These are phyloP conservation scores for Poeciliopsis turrubarensis DNA, from an alignment of 2,113 vertebrate species.

Conservation along the genomic window DNA sequence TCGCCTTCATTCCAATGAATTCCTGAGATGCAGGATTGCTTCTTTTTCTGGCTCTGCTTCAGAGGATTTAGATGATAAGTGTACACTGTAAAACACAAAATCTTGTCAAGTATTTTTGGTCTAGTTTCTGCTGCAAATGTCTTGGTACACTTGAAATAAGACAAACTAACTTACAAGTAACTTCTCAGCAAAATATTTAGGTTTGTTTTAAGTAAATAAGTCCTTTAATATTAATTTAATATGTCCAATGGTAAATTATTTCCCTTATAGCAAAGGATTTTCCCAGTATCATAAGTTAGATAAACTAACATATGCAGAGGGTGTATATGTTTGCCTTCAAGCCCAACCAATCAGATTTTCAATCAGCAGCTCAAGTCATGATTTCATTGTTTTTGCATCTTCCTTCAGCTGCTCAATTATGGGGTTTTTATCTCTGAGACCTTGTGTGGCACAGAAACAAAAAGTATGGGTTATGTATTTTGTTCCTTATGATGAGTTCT, in stretches of 20 bases:
- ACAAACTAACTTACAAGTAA: too few relatives aligned
- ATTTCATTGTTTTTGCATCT: neutral
- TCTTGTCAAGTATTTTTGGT: too few relatives aligned
- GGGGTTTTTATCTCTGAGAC: neutral
- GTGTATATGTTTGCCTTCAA: neutral
- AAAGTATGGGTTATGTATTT: neutral
- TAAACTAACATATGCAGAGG: neutral
- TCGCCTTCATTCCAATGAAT: constrained; percentile 16
- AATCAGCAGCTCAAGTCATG: neutral
- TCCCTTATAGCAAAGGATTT: too few relatives aligned
- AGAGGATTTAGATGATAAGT: constrained; percentile 23
- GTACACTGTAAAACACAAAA: too few relatives aligned
- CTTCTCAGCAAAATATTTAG: too few relatives aligned
- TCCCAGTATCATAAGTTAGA: too few relatives aligned
- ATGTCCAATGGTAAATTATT: too few relatives aligned
- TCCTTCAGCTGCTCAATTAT: neutral
- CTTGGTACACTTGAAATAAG: too few relatives aligned
- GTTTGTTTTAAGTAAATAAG: too few relatives aligned
- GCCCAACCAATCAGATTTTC: constrained; percentile 8
- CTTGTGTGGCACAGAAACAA: neutral
- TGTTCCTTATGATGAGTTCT: neutral
- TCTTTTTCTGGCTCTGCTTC: constrained; percentile 31
- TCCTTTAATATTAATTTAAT: too few relatives aligned
- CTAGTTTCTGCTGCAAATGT: too few relatives aligned
- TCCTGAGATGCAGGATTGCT: neutral